These are phyloP conservation scores for Nymphicus hollandicus DNA, from an alignment of 2,113 vertebrate species.

Conservation along the genomic window DNA sequence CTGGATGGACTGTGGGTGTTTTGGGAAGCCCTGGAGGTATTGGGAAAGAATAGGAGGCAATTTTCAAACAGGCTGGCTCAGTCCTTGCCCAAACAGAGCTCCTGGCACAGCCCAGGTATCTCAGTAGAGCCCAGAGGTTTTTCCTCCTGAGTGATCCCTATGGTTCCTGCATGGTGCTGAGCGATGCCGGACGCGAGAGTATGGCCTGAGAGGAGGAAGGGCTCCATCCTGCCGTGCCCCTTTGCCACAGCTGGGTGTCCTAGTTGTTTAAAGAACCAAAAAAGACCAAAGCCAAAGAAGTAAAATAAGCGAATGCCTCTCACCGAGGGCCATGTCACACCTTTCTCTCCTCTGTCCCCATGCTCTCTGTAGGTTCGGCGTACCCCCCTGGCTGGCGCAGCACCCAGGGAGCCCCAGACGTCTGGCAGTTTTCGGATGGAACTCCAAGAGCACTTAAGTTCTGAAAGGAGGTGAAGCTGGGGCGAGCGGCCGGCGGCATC, in stretches of 20 bases:
- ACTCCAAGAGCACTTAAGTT: conserved; percentile 83
- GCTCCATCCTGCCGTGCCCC: background rate
- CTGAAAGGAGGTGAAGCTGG: conserved; percentile 81
- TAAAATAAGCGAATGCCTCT: conserved; percentile 38
- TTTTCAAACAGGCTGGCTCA: background rate
- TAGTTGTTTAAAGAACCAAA: background rate
- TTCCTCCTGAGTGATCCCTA: background rate
- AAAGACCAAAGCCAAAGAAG: background rate
- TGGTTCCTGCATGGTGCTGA: background rate
- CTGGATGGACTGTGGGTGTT: background rate
- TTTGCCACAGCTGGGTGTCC: background rate
- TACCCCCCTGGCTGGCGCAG: conserved; percentile 79
- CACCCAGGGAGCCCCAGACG: conserved; percentile 78
- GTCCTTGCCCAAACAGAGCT: background rate
- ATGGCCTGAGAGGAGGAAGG: conserved; percentile 25
- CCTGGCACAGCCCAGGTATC: background rate
- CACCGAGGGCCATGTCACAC: conserved; percentile 74
- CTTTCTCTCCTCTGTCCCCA: conserved; percentile 81
- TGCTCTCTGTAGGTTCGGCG: conserved; percentile 77
- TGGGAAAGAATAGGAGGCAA: background rate
- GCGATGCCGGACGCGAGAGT: fast-evolving
- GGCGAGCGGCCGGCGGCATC: conserved; percentile 46
- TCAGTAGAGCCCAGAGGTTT: background rate
- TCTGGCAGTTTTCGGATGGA: conserved; percentile 85
- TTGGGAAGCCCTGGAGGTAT: background rate